Evolutionary conservation across 2,888 invertebrate species (phyloP).

Genomic region (Epinotia bilunana): DNA sequence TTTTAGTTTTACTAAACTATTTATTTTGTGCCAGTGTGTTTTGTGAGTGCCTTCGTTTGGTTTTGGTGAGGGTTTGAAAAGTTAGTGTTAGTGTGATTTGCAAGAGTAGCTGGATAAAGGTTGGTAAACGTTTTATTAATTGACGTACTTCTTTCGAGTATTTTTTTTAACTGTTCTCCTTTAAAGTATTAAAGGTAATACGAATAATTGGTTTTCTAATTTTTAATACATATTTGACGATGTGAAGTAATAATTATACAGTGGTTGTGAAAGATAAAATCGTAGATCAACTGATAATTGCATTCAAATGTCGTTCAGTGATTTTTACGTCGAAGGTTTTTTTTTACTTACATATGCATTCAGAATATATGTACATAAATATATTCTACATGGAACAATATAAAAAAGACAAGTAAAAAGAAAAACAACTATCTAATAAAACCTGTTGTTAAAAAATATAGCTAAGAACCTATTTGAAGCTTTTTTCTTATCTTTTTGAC

Average conservation of each 20-base stretch:
- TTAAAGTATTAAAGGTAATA: too few relatives aligned
- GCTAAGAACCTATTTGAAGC: background rate
- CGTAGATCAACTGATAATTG: too few relatives aligned
- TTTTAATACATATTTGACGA: too few relatives aligned
- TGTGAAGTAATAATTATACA: too few relatives aligned
- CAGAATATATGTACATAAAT: background rate
- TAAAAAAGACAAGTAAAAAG: too few relatives aligned
- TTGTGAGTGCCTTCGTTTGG: conserved; percentile 22
- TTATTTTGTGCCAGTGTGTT: conserved; percentile 32
- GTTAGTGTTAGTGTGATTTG: conserved; percentile 9
- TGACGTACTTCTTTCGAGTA: background rate
- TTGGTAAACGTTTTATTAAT: conserved; percentile 2
- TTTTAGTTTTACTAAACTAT: conserved; percentile 26
- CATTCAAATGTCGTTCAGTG: too few relatives aligned
- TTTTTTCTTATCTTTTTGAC: conserved; percentile 8
- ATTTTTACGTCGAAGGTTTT: too few relatives aligned
- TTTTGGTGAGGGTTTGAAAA: conserved; percentile 28
- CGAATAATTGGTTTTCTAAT: too few relatives aligned
- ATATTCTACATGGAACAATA: background rate
- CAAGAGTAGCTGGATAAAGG: background rate
- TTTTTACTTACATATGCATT: background rate
- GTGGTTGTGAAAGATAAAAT: too few relatives aligned
- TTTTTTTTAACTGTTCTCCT: too few relatives aligned
- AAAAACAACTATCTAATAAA: background rate
- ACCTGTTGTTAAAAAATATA: background rate